A percentile compares a stretch with the other conserved stretches of the same genome.
Conservation (phyloP, 2,888 invertebrate genomes). For the Archips crataeganus region DNA sequence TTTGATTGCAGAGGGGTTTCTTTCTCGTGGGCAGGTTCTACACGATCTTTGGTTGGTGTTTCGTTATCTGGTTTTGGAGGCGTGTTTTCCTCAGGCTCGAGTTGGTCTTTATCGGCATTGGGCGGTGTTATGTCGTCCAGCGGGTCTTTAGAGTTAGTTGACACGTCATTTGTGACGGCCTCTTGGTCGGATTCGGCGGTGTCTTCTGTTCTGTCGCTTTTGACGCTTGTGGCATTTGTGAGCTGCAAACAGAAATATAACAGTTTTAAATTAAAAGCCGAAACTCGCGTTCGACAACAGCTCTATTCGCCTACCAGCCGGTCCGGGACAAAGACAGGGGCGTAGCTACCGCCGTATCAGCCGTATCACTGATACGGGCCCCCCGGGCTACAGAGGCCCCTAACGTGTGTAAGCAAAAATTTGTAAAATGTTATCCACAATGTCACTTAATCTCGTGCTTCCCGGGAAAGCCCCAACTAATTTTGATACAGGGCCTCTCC, state of each 20-base stretch:
- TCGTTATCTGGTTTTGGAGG: constrained; percentile 19
- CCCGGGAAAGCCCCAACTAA: too few relatives aligned
- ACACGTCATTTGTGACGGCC: constrained; percentile 27
- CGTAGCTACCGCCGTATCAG: too few relatives aligned
- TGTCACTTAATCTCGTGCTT: too few relatives aligned
- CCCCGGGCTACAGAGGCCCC: too few relatives aligned
- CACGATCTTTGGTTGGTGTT: constrained; percentile 43
- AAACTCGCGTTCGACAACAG: not conserved
- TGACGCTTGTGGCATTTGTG: constrained; percentile 66
- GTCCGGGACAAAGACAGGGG: too few relatives aligned
- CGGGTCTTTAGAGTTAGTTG: not conserved
- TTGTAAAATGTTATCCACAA: too few relatives aligned
- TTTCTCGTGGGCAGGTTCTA: constrained; percentile 55
- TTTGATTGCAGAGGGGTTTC: constrained; percentile 38
- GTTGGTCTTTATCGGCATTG: not conserved
- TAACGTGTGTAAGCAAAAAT: too few relatives aligned
- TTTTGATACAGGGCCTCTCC: too few relatives aligned
- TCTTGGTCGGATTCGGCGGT: constrained; percentile 67
- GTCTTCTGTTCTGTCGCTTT: constrained; percentile 63
- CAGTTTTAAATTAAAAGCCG: not conserved
- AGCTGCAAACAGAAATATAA: constrained; percentile 59
- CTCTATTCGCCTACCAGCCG: too few relatives aligned
- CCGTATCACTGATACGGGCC: too few relatives aligned
- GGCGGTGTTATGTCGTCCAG: not conserved
- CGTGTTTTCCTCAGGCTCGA: constrained; percentile 31